Percentiles rank a stretch among this genome's conserved stretches.
Conservation (phyloP, 2,888 invertebrate genomes). For the Iphiclides podalirius region DNA sequence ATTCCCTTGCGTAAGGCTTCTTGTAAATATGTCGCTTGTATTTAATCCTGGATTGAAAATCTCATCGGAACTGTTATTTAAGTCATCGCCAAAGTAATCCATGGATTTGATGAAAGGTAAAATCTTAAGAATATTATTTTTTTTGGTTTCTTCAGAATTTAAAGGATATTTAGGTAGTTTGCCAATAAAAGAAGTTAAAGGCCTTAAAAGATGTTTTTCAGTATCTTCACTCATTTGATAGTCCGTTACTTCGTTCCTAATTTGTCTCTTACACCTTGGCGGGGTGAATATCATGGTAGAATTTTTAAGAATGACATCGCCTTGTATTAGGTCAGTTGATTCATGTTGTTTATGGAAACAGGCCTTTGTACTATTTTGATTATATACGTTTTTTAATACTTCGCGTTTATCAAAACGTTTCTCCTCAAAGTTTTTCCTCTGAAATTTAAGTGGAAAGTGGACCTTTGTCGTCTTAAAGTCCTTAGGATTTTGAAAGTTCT, state of each 20-base stretch:
- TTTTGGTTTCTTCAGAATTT: constrained; percentile 34
- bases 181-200: constrained; percentile 31
- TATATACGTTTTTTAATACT: constrained; percentile 39
- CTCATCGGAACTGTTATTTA: constrained; percentile 35
- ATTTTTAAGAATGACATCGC: no score
- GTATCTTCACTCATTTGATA: constrained; percentile 27
- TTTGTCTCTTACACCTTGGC: neutral
- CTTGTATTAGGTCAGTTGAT: neutral
- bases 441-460: constrained; percentile 47
- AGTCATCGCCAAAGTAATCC: constrained; percentile 41
- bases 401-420: constrained; percentile 45
- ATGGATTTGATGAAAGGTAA: constrained; percentile 61
- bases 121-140: constrained; percentile 43
- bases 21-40: constrained; percentile 45
- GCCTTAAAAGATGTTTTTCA: constrained; percentile 26
- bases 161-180: constrained; percentile 32
- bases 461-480: constrained; percentile 51
- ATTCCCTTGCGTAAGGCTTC: constrained; percentile 49
- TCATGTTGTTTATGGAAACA: neutral
- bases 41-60: constrained; percentile 22
- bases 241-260: neutral
- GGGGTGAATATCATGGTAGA: constrained; percentile 3
- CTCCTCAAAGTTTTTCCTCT: constrained; percentile 46
- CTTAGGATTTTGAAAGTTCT: constrained; percentile 58
- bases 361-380: constrained; percentile 26